A percentile compares a stretch with the other conserved stretches of the same genome.
These are phyloP conservation scores for Larimichthys polyactis DNA, from an alignment of 2,113 vertebrate species.

Conservation along the genomic window DNA sequence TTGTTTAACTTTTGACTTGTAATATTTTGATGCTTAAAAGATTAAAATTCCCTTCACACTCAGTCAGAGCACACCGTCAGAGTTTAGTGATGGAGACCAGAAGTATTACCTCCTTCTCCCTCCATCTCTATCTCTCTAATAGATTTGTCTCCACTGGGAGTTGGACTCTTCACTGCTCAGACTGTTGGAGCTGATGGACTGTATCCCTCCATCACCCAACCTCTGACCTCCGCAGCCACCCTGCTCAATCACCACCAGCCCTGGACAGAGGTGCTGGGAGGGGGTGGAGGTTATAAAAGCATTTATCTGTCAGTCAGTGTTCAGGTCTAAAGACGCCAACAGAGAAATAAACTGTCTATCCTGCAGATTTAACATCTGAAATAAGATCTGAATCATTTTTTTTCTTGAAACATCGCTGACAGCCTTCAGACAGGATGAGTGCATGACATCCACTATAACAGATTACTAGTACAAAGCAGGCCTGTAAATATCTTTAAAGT, in stretches of 20 bases:
- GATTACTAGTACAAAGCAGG: background rate
- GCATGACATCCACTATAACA: no score
- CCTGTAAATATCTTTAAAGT: background rate
- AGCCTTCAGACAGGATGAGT: background rate
- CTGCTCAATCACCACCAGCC: conserved; percentile 26
- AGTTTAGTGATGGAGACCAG: background rate
- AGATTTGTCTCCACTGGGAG: conserved; percentile 33
- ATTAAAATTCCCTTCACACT: background rate
- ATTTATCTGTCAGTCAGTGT: conserved; percentile 42
- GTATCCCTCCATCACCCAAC: conserved; percentile 42
- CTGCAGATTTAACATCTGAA: background rate
- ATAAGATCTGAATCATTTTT: background rate
- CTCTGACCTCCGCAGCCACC: conserved; percentile 33
- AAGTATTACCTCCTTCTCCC: background rate
- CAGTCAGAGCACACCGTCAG: background rate
- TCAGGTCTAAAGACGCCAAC: background rate
- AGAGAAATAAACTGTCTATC: background rate
- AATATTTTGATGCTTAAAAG: background rate
- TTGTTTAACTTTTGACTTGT: no score
- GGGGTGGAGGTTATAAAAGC: conserved; percentile 50
- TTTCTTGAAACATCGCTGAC: background rate
- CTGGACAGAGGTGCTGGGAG: background rate
- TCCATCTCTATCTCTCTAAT: conserved; percentile 25
- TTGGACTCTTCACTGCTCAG: conserved; percentile 18
- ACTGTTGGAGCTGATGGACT: conserved; percentile 39